Percentiles rank a stretch among this genome's conserved stretches.
These are phyloP conservation scores for Tillus elongatus DNA, from an alignment of 2,888 invertebrate species.

Conservation along the genomic window DNA sequence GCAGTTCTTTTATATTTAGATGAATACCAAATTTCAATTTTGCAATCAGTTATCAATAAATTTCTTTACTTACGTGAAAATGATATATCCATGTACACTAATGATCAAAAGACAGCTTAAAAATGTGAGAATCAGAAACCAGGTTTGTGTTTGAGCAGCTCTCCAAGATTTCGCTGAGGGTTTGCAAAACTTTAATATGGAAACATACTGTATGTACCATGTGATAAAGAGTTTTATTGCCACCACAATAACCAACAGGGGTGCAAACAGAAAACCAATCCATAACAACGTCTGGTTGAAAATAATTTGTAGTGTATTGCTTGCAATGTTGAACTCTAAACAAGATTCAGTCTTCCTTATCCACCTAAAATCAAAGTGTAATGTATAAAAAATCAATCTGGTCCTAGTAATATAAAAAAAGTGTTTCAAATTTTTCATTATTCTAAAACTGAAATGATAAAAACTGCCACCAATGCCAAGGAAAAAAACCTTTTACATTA, in stretches of 20 bases:
- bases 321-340: constrained; percentile 61
- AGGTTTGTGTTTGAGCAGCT: constrained; percentile 68
- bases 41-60: too few relatives aligned
- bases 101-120: constrained; percentile 54
- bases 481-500: too few relatives aligned
- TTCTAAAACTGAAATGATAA: constrained; percentile 23
- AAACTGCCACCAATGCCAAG: too few relatives aligned
- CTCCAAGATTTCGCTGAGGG: constrained; percentile 59
- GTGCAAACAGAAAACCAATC: constrained; percentile 67
- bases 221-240: constrained; percentile 59
- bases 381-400: too few relatives aligned
- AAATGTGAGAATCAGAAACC: constrained; percentile 60
- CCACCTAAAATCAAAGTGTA: too few relatives aligned
- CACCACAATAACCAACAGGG: constrained; percentile 55
- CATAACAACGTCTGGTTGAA: constrained; percentile 73
- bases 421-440: too few relatives aligned
- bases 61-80: constrained; percentile 52
- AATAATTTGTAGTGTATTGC: constrained; percentile 66
- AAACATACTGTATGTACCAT: constrained; percentile 60
- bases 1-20: too few relatives aligned
- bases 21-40: too few relatives aligned
- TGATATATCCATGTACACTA: constrained; percentile 53
- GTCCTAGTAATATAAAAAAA: too few relatives aligned
- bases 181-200: constrained; percentile 55
- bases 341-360: not conserved